Percentiles rank a stretch among this genome's conserved stretches.
Conservation (phyloP, 2,888 invertebrate genomes). For the Watsonalla binaria region DNA sequence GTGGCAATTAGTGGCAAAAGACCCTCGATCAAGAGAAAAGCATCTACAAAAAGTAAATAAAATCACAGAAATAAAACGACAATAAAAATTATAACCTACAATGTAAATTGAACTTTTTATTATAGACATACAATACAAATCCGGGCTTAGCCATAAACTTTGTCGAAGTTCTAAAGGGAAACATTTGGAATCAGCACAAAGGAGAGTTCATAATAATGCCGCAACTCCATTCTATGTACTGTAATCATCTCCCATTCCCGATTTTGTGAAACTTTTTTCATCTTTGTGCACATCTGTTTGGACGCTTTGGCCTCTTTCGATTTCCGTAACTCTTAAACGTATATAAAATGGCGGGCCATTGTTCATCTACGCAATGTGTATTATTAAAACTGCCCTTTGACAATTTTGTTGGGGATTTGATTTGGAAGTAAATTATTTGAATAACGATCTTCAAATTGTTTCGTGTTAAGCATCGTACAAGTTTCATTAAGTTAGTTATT, state of each 20-base stretch:
- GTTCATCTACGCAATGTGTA: conserved; percentile 3
- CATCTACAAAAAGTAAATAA: not conserved
- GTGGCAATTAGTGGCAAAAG: too few species aligned
- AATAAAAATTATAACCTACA: conserved; percentile 53
- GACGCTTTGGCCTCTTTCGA: conserved; percentile 53
- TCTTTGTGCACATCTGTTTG: conserved; percentile 74
- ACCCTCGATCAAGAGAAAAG: not conserved
- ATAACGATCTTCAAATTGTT: too few species aligned
- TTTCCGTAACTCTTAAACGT: conserved; percentile 38
- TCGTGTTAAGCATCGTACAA: too few species aligned
- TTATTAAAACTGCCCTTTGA: not conserved
- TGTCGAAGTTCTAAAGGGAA: conserved; percentile 52
- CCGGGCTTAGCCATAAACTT: conserved; percentile 52
- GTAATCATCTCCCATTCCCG: conserved; percentile 72
- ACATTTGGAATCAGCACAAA: conserved; percentile 70
- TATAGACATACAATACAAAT: conserved; percentile 40
- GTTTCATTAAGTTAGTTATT: too few species aligned
- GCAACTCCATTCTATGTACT: conserved; percentile 71
- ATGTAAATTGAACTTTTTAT: conserved; percentile 58
- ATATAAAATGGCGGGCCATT: conserved; percentile 2
- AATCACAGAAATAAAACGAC: conserved; percentile 30
- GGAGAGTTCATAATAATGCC: conserved; percentile 69
- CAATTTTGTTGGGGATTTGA: not conserved
- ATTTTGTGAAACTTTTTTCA: conserved; percentile 73
- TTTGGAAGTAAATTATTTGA: too few species aligned